Evolutionary conservation across 2,888 invertebrate genomes (phyloP).

Genomic region (Coenonympha glycerion): DNA sequence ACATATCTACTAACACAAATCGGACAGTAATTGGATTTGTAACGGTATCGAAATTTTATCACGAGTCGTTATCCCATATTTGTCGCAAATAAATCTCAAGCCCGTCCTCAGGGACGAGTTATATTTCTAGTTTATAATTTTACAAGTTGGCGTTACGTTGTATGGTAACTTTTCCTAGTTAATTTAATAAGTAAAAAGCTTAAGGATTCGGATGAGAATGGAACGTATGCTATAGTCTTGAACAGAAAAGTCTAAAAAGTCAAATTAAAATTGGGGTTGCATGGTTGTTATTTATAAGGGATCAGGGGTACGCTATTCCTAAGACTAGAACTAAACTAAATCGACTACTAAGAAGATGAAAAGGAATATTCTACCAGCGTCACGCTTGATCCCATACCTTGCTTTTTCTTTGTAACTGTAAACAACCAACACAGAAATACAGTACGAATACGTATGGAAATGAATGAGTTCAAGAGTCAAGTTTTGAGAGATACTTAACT

Average conservation of each 20-base stretch:
- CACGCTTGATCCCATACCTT: constrained; percentile 77
- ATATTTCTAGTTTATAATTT: constrained; percentile 33
- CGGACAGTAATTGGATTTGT: constrained; percentile 40
- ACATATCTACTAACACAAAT: constrained; percentile 29
- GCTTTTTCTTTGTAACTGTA: constrained; percentile 90
- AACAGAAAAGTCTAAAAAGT: constrained; percentile 20
- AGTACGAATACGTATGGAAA: constrained; percentile 65
- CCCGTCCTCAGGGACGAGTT: constrained; percentile 39
- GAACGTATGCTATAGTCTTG: constrained; percentile 11
- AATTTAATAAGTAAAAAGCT: constrained; percentile 16
- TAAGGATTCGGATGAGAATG: constrained; percentile 16
- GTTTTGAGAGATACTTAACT: constrained; percentile 36
- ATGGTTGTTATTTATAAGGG: constrained; percentile 28
- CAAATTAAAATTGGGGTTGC: constrained; percentile 18
- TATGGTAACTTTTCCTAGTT: constrained; percentile 52
- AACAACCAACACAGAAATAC: constrained; percentile 80
- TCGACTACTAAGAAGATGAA: constrained; percentile 70
- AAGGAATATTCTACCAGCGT: constrained; percentile 76
- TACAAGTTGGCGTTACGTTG: constrained; percentile 47
- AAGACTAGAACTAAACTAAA: constrained; percentile 68
- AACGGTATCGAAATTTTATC: constrained; percentile 44
- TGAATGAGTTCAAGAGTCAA: constrained; percentile 42
- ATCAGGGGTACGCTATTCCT: constrained; percentile 53
- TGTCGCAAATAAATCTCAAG: constrained; percentile 43
- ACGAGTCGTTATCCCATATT: constrained; percentile 42